Evolutionary conservation across 2,797 vertebrate species (phyloP), one percentile per base, ranked within the genome.

Genomic region (Crenuchus spilurus): DNA sequence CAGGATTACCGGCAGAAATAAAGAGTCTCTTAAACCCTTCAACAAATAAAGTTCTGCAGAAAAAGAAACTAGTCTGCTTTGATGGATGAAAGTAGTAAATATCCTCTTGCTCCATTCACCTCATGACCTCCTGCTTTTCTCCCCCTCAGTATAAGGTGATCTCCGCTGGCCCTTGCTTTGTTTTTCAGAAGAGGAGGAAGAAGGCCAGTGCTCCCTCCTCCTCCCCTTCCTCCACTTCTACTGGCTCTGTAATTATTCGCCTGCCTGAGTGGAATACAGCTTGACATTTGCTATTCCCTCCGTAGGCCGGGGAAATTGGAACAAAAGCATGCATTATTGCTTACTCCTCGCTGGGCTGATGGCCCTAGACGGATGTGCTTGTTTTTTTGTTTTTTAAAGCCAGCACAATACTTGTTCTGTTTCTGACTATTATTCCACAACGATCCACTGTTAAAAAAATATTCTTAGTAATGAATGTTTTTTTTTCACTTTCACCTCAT

Each of bases 261-360:
- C 81, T 81, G 78, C 86, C 86, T 88, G 85, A 89, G 77, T 74
- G 82, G 84, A 87, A 91, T 89, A 80, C 87, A 79, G 81, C 78
- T 85, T 87, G 88, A 88, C 87, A 86, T 86, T 86, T 81, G 75
- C 58, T 84, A 83, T 89, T 89, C 88, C 84, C 83, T 83, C 79
- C 67, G 78, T 83, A 84, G 80, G 76, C 77, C 51, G 31, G 65
- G 73, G 58, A 83, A 84, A 87, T 84, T 87, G 84, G 84, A 88
- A 90, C 85, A 86, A 86, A 89, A 86, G 80, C 62, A 75, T 75
- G 77, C 80, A 87, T 86, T 84, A 83, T 61, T 75, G 74, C 79
- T 82, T 39, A 55, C 76, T 79, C 79, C 72, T 81, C 75, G 82
- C 74, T 67, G 48, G 64, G 79, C 78, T 77, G 83, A 83, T 83